Base-by-base conservation (phyloP, 53 echinoderm and acorn worm genomes). In the Echinarachnius parma region DNA sequence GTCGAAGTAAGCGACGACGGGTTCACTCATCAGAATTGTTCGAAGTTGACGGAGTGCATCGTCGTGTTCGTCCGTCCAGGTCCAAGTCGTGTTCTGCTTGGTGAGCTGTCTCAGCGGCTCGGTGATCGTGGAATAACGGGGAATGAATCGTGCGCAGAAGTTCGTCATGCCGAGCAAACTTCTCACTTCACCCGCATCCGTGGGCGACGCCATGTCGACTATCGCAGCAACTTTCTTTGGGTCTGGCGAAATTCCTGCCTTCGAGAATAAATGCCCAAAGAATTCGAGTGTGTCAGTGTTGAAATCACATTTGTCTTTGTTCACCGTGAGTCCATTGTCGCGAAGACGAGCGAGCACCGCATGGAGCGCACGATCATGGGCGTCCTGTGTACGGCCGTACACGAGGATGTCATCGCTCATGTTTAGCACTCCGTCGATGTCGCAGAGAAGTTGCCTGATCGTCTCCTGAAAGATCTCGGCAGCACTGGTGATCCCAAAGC, bases 331-430 rank as follows among this genome's bases (percentile, higher is more conserved):
- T 32, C 31, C 46, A 13, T 70, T 44, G 21, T 60, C 47, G 15
- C 46, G 32, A 15, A 71, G 60, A 37, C 60, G 59, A 4, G 32
- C 10, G 29, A 80, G 55, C 15, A 70, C 70, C 3, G 47, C 31
- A 4, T 42, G 21, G 31, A 80, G 48, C 8, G 26, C 25, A 16
- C 21, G 20, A 32, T 80, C 60, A 32, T 80, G 61, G 14, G 70
- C 61, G 9, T 21, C 19, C 16, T 47, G 49, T 56, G 4, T 46
- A 29, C 16, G 18, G 39, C 62, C 78, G 22, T 77, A 48, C n/a
- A 77, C 49, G 7, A 77, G 22, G 26, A 77, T 77, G 22, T 77
- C 78, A 23, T 62, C 78, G n/a, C 48, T 62, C 20, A 77, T 59
- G 21, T 63, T 64, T 9, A 60, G 5, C 13, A 21, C 60, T 9